Percentiles rank a stretch among this genome's conserved stretches.
Evolutionary conservation across 2,888 invertebrate species (phyloP).

Genomic region (Hypomecis punctinalis): DNA sequence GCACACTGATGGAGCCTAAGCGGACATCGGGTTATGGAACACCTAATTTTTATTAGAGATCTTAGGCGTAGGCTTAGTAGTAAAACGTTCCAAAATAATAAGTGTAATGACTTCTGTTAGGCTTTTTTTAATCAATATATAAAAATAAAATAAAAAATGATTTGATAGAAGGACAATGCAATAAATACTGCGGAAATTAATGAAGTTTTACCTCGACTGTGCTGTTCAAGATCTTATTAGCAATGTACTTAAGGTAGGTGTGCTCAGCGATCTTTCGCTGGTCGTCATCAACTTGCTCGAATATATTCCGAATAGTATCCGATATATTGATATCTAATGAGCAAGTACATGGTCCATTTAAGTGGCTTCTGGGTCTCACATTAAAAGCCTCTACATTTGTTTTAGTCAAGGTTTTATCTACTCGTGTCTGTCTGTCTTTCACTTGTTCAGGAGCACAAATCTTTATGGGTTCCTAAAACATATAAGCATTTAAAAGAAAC

Average conservation of each 20-base stretch:
- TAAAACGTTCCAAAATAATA: no score
- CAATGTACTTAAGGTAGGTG: conserved; percentile 72
- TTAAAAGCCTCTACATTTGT: conserved; percentile 73
- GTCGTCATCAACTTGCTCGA: conserved; percentile 75
- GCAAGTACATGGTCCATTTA: conserved; percentile 74
- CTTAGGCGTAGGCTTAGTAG: no score
- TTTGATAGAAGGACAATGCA: no score
- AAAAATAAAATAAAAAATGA: no score
- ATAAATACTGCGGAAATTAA: background rate
- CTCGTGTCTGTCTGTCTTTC: conserved; percentile 52
- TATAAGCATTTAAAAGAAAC: background rate
- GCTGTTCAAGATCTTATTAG: conserved; percentile 67
- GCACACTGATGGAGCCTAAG: no score
- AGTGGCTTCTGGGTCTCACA: conserved; percentile 63
- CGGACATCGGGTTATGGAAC: no score
- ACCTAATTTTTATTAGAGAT: no score
- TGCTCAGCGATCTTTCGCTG: conserved; percentile 73
- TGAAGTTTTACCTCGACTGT: conserved; percentile 64
- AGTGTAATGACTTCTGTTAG: no score
- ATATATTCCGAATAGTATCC: conserved; percentile 76
- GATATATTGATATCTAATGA: conserved; percentile 71
- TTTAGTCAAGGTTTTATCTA: conserved; percentile 63
- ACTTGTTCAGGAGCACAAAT: conserved; percentile 54
- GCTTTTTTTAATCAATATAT: no score
- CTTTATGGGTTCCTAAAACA: conserved; percentile 62